These are phyloP conservation scores for Drosophila ohnishii DNA, from an alignment of 1,140 invertebrate genomes.

Conservation along the genomic window DNA sequence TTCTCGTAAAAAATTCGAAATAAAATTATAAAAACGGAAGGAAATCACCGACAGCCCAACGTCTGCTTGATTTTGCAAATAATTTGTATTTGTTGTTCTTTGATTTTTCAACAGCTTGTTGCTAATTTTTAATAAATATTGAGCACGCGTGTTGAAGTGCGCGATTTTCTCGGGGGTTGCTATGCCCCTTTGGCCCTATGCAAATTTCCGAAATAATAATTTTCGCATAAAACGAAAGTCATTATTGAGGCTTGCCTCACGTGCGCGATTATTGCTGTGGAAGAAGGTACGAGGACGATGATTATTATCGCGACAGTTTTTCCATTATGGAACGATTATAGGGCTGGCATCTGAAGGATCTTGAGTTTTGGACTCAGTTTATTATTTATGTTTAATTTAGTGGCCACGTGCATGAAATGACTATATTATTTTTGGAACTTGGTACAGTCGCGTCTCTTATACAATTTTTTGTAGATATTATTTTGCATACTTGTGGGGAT, in stretches of 20 bases:
- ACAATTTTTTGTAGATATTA: background rate
- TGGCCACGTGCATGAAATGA: constrained; percentile 25
- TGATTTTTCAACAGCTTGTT: constrained; percentile 72
- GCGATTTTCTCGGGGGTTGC: constrained; percentile 24
- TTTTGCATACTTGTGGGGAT: constrained; percentile 22
- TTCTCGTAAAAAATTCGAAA: background rate
- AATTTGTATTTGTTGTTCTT: constrained; percentile 22
- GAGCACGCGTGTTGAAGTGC: constrained; percentile 35
- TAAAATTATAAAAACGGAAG: constrained; percentile 69
- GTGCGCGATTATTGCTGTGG: constrained; percentile 62
- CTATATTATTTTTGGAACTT: background rate
- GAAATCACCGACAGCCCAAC: constrained; percentile 17
- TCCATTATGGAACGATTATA: constrained; percentile 44
- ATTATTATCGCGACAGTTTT: constrained; percentile 37
- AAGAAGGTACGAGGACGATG: constrained; percentile 21
- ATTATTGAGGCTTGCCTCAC: constrained; percentile 59
- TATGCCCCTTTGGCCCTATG: constrained; percentile 24
- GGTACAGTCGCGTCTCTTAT: constrained; percentile 11
- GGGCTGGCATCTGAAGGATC: constrained; percentile 30
- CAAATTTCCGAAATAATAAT: constrained; percentile 61
- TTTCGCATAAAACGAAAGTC: constrained; percentile 66
- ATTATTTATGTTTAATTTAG: constrained; percentile 45
- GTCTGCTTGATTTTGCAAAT: constrained; percentile 37
- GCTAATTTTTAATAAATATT: constrained; percentile 77
- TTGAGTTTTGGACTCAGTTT: constrained; percentile 1